These are phyloP conservation scores for Isoperla grammatica DNA, from an alignment of 2,888 invertebrate species.

Conservation along the genomic window DNA sequence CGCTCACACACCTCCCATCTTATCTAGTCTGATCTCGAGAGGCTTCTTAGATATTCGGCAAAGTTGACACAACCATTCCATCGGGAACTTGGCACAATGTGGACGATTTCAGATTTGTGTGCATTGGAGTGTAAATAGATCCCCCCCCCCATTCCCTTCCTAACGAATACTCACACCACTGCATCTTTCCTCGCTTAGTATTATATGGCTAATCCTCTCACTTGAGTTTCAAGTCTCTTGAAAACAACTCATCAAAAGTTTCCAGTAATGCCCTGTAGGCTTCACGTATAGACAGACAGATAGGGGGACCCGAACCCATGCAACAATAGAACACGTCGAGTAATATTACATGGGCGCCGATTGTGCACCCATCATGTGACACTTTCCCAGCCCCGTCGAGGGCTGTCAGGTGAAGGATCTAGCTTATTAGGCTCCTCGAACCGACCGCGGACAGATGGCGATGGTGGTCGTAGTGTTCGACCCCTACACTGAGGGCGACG, in stretches of 20 bases:
- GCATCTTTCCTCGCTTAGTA: conserved; percentile 11
- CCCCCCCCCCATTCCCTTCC: conserved; percentile 1
- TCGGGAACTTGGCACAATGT: neutral
- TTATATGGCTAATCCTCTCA: conserved; percentile 17
- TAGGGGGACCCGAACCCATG: neutral
- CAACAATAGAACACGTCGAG: conserved; percentile 4
- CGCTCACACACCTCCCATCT: neutral
- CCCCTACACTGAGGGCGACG: neutral
- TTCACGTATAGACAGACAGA: neutral
- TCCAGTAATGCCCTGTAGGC: conserved; percentile 4
- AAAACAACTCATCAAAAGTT: conserved; percentile 17
- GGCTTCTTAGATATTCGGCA: too few relatives aligned
- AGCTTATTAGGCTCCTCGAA: conserved; percentile 14
- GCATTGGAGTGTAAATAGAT: conserved; percentile 10
- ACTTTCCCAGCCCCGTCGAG: conserved; percentile 12
- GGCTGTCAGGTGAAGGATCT: conserved; percentile 17
- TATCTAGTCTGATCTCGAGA: too few relatives aligned
- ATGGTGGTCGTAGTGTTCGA: conserved; percentile 4
- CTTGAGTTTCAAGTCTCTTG: conserved; percentile 11
- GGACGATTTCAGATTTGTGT: conserved; percentile 3
- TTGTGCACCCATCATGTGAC: conserved; percentile 9
- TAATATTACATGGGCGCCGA: neutral
- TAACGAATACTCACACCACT: too few relatives aligned
- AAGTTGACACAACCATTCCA: conserved; percentile 4
- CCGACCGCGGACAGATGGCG: conserved; percentile 11